Evolutionary conservation across 2,888 invertebrate genomes (phyloP), one percentile per base, ranked within the genome.

Genomic region (Hoplodrina ambigua): DNA sequence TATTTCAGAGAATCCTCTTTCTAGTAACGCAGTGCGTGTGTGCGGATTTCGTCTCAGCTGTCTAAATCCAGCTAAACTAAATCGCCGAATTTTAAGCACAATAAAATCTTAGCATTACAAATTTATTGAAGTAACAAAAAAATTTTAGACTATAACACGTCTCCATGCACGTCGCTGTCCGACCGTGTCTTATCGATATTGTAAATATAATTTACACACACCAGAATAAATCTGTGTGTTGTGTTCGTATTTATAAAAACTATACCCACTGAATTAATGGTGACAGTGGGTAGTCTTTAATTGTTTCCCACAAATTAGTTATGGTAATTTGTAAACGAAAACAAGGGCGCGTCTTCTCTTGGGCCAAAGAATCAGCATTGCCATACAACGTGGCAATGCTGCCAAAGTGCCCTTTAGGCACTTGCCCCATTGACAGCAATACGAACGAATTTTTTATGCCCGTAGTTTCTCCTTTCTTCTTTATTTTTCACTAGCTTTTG

Each of bases 101-200:
- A 46, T 13, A 15, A 53, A 46, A 41, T 41, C 11, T 41, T 13
- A 13, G 41, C 11, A 13, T 2, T 25, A 41, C n/a, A n/a, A n/a
- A n/a, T n/a, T 41, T 41, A 41, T 46, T 4, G 6, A 37, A 2
- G 33, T n/a, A 5, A 15, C 4, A 15, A 71, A 65, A 72, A 41
- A 0, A 11, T 5, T 5, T 19, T 4, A 15, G 6, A 30, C 10
- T 10, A 1, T 19, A 1, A 44, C 58, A 7, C 52, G 41, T 54
- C 82, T 82, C 79, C 78, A 69, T 11, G 11, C 52, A n/a, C 30
- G 7, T 57, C 63, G 30, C 54, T 72, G 57, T 79, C 25, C 72
- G 3, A 11, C 33, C 64, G 55, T 78, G 56, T 41, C 59, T 82
- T 82, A 69, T 79, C 63, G 82, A 72, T 75, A 80, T 69, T 79